phyloP scores from a whole-genome alignment of 2,113 vertebrate genomes.

The Oriolus oriolus region DNA sequence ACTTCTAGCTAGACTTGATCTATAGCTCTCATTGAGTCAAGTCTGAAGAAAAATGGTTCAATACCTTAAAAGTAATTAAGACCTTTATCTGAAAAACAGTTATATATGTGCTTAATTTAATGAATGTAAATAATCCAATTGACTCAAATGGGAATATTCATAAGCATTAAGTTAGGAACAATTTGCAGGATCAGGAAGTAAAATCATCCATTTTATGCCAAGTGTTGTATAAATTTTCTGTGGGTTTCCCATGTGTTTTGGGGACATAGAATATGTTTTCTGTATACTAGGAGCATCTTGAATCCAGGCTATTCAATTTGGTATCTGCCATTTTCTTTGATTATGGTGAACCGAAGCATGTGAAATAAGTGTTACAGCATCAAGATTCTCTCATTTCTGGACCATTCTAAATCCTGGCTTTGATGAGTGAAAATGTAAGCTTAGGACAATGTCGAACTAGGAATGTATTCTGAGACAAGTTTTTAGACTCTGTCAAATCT shows the following conservation, averaged over 20 bases:
- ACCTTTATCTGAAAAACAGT: slow-evolving; percentile 58
- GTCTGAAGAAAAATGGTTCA: slow-evolving; percentile 60
- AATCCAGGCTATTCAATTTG: not conserved
- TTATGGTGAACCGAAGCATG: not conserved
- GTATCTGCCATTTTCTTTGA: not conserved
- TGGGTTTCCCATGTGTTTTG: not conserved
- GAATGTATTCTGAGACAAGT: not conserved
- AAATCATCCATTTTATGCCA: not conserved
- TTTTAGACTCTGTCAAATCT: not conserved
- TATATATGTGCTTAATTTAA: slow-evolving; percentile 58
- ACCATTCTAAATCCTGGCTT: not conserved
- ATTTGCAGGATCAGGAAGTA: slow-evolving; percentile 8
- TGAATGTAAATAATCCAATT: slow-evolving; percentile 47
- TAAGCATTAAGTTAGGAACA: slow-evolving; percentile 17
- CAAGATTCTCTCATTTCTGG: not conserved
- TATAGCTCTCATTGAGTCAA: slow-evolving; percentile 58
- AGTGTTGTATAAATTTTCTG: not conserved
- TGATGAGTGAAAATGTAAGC: not conserved
- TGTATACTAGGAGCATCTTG: not conserved
- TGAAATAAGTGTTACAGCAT: not conserved
- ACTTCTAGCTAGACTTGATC: slow-evolving; percentile 35
- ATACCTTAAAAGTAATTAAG: slow-evolving; percentile 59
- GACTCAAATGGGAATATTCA: slow-evolving; percentile 52
- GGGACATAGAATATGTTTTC: not conserved
- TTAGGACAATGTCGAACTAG: not conserved